A percentile compares a stretch with the other conserved stretches of the same genome.
Conservation (phyloP, 2,888 invertebrate genomes). For the Cyrtodaria siliqua region DNA sequence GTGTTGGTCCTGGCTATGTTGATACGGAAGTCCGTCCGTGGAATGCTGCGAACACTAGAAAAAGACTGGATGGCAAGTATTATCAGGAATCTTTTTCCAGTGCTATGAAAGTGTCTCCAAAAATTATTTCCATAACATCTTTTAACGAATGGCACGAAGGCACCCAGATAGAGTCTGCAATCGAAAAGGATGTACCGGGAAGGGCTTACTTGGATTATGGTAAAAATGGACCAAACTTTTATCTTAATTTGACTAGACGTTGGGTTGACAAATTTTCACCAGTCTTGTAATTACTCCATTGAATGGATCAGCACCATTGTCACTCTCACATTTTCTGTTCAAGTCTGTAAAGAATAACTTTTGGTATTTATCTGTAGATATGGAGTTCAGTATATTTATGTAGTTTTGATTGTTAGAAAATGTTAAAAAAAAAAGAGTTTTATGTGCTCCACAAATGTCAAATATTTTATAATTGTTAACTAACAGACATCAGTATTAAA, state of each 20-base stretch:
- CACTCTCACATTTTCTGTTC: no score
- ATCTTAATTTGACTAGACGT: constrained; percentile 88
- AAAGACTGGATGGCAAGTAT: constrained; percentile 88
- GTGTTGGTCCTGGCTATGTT: constrained; percentile 91
- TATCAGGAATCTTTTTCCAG: constrained; percentile 89
- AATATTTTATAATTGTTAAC: no score
- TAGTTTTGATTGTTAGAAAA: no score
- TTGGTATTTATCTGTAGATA: no score
- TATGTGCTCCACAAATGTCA: no score
- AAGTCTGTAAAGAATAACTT: no score
- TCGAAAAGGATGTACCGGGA: constrained; percentile 81
- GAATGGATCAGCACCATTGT: no score
- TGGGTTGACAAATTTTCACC: constrained; percentile 39
- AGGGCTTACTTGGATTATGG: constrained; percentile 88
- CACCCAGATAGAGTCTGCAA: constrained; percentile 91
- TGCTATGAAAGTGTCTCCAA: constrained; percentile 88
- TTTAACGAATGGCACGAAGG: constrained; percentile 93
- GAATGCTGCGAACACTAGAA: constrained; percentile 88
- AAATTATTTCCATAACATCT: constrained; percentile 90
- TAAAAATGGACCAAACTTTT: constrained; percentile 89
- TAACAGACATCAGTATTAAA: no score
- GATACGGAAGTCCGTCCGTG: constrained; percentile 89
- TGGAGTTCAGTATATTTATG: no score
- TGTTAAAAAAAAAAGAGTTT: no score
- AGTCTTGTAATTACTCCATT: no score